Evolutionary conservation across 2,888 invertebrate genomes (phyloP).

Genomic region (Scaeva pyrastri): DNA sequence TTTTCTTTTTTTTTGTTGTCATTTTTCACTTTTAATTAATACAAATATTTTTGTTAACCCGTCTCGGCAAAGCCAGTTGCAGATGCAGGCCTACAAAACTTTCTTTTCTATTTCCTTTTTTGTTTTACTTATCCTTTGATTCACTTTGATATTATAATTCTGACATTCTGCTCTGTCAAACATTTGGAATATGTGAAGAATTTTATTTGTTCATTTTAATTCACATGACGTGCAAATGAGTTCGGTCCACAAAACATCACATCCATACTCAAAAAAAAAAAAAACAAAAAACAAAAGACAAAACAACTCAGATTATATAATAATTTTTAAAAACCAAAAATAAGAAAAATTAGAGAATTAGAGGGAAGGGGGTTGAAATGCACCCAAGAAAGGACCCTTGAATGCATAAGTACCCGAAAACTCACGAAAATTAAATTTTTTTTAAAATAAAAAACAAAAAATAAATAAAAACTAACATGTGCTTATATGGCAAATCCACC

Average conservation of each 20-base stretch:
- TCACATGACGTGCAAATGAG: slow-evolving; percentile 29
- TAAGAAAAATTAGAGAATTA: slow-evolving; percentile 26
- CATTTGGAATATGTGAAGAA: slow-evolving; percentile 44
- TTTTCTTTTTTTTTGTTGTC: no score
- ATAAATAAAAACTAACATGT: slow-evolving; percentile 35
- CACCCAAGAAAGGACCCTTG: slow-evolving; percentile 43
- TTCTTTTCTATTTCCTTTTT: not conserved
- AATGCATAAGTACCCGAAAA: slow-evolving; percentile 58
- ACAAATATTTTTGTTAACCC: no score
- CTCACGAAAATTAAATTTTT: slow-evolving; percentile 31
- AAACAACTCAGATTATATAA: not conserved
- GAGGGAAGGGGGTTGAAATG: slow-evolving; percentile 16
- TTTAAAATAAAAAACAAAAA: slow-evolving; percentile 21
- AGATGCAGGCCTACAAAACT: not conserved
- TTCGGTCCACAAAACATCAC: slow-evolving; percentile 21
- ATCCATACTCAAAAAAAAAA: no score
- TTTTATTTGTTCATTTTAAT: slow-evolving; percentile 32
- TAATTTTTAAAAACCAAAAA: slow-evolving; percentile 44
- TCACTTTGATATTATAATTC: slow-evolving; percentile 38
- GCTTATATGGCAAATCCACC: slow-evolving; percentile 36
- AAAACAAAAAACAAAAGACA: no score
- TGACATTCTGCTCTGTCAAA: slow-evolving; percentile 35
- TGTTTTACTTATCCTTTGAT: slow-evolving; percentile 13
- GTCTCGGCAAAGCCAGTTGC: no score
- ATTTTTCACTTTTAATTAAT: no score